Conservation (phyloP, 2,888 invertebrate species). For the Ormyrus pomaceus region DNA sequence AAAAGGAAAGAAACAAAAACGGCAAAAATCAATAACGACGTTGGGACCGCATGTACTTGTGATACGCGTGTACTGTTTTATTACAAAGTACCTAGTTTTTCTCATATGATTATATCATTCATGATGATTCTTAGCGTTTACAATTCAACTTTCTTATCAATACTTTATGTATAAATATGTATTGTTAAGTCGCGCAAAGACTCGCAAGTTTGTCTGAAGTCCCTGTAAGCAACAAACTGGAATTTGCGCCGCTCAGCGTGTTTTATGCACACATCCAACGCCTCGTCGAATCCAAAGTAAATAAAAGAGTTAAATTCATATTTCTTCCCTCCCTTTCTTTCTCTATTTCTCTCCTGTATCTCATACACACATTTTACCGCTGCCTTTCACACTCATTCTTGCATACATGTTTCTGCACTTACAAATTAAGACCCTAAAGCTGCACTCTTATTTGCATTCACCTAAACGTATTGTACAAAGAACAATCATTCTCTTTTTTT, state of each 20-base stretch:
- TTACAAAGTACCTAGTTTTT: conserved; percentile 73
- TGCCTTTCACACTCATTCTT: conserved; percentile 59
- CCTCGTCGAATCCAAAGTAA: conserved; percentile 56
- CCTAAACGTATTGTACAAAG: conserved; percentile 76
- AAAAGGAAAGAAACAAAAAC: conserved; percentile 64
- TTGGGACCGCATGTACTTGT: conserved; percentile 71
- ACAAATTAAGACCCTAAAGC: conserved; percentile 74
- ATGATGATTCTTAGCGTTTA: conserved; percentile 74
- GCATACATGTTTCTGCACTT: conserved; percentile 64
- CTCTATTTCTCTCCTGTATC: conserved; percentile 31
- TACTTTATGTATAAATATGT: conserved; percentile 75
- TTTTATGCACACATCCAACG: conserved; percentile 57
- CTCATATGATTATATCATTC: conserved; percentile 74
- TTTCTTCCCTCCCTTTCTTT: conserved; percentile 44
- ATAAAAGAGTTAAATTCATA: conserved; percentile 57
- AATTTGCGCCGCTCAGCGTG: conserved; percentile 65
- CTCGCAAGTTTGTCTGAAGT: conserved; percentile 69
- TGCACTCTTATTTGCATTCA: conserved; percentile 74
- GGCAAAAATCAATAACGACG: conserved; percentile 74
- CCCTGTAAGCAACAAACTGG: conserved; percentile 71
- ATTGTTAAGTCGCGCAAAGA: conserved; percentile 73
- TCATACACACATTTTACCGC: conserved; percentile 55
- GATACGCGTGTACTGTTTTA: conserved; percentile 72
- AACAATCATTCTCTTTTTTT: conserved; percentile 72
- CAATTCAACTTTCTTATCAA: conserved; percentile 75